Conservation (phyloP, 2,113 vertebrate genomes). For the Nycticryphes semicollaris region DNA sequence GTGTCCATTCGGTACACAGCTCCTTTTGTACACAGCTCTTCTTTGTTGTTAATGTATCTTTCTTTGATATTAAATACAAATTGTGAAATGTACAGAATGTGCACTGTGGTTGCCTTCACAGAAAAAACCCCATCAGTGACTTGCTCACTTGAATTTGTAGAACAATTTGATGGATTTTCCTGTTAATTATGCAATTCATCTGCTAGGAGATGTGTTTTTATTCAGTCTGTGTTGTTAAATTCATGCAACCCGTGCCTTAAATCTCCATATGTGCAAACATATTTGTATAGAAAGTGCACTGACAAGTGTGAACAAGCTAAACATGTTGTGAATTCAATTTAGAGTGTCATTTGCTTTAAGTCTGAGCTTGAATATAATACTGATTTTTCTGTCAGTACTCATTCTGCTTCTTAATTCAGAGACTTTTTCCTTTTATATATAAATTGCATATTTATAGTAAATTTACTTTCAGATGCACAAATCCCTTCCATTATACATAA, state of each 20-base stretch:
- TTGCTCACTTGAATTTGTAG: background rate
- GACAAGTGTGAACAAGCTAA: conserved; percentile 23
- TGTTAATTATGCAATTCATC: conserved; percentile 10
- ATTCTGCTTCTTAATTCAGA: background rate
- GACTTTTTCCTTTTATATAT: background rate
- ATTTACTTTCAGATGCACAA: background rate
- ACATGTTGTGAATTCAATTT: conserved; percentile 1
- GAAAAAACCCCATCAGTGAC: background rate
- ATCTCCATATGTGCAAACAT: background rate
- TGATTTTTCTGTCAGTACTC: background rate
- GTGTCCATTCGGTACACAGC: background rate
- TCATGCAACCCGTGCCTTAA: conserved; percentile 1
- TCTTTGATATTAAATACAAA: background rate
- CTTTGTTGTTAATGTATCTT: background rate
- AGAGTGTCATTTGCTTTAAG: background rate
- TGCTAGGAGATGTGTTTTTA: background rate
- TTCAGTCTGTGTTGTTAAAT: conserved; percentile 17
- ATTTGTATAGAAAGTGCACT: conserved; percentile 2
- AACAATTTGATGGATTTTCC: background rate
- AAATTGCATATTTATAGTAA: background rate
- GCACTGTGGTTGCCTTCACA: background rate
- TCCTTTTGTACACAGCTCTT: background rate
- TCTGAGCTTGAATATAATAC: background rate
- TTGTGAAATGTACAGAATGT: background rate
- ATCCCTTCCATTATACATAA: background rate